Evolutionary conservation across 2,888 invertebrate species (phyloP), one percentile per base, ranked within the genome.

Genomic region (Drosophila nr. perissopoda): DNA sequence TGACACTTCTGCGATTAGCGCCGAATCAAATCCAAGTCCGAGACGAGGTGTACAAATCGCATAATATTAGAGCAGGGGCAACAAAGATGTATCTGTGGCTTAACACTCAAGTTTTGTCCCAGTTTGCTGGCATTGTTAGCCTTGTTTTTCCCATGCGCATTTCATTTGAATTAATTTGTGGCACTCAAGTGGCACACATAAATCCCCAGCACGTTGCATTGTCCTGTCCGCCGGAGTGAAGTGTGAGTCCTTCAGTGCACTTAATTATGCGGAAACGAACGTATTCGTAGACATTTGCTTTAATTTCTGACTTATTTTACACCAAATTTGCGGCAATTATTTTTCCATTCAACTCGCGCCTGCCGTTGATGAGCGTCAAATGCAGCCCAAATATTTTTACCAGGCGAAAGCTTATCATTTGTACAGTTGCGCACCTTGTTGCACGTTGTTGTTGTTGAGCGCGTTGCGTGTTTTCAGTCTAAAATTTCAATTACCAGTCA

Each of bases 121-220:
- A 76, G 59, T 65, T 71, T 40, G 52, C 3, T 27, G 33, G 51
- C 38, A 59, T 66, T 75, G 65, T 64, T 60, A 34, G 52, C 34
- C 53, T 16, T 49, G 40, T 21, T 61, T 57, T 70, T 69, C 33
- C 56, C 40, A 60, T 57, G 64, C 81, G 74, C 66, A 79, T 90
- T 88, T 88, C 83, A 85, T 90, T 84, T 85, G 90, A 91, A 91
- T 90, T 91, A 91, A 91, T 91, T 91, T 90, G 81, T 79, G 83
- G 85, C 86, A 79, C 90, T 91, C 89, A 89, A 91, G 85, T 89
- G 90, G 82, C 92, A 83, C 83, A 82, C 86, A 88, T 86, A 90
- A 86, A 83, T 81, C 76, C 83, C 77, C 64, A 42, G 48, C 56
- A 38, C 59, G 42, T 48, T 59, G 75, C 81, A 78, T 71, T 59